Base-by-base conservation (phyloP, 2,888 invertebrate species). In the Trachelus troglodyta region DNA sequence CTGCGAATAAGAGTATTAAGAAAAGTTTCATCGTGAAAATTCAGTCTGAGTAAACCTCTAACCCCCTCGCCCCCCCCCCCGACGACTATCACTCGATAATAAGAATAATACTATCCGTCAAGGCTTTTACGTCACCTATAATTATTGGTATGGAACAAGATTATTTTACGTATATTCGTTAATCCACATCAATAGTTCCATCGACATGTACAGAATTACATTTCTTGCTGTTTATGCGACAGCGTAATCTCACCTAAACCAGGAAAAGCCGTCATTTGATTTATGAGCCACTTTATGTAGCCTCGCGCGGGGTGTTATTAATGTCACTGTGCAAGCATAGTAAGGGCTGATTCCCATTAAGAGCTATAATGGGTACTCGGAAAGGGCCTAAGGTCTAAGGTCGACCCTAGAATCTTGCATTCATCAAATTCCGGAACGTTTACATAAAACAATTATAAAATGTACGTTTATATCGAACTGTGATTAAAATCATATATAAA, bases 61-160 rank as follows among this genome's bases (percentile, higher is more conserved):
- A 0, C 0, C 23, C 2, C 56, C 35, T 0, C 2, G 0, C 56
- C 35, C 1, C 0, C 0, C 2, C 12, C 0, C 4, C 40, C 0
- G 15, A 0, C 6, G 9, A 23, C 23, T 56, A 2, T 56, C 56
- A 23, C 56, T 56, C 23, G 1, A 56, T 56, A 56, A 56, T 23
- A 23, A 56, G 56, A 56, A 56, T 56, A 23, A 56, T 40, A 40
- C 40, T 4, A 23, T 40, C 23, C 15, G 23, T 23, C 40, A 23
- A 0, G 6, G 6, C 6, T 23, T 23, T 40, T 40, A 40, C 40
- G 23, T 40, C 40, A 4, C 9, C 4, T 23, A 15, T 9, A 23
- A n/a, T n/a, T n/a, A 40, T 1, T 56, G 23, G 23, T 56, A 56
- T 9, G 23, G 9, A 9, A 56, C 56, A 2, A 6, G 6, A 6